Percentiles rank a stretch among this genome's conserved stretches.
Evolutionary conservation across 2,888 invertebrate genomes (phyloP).

Genomic region (Erebia palarica): DNA sequence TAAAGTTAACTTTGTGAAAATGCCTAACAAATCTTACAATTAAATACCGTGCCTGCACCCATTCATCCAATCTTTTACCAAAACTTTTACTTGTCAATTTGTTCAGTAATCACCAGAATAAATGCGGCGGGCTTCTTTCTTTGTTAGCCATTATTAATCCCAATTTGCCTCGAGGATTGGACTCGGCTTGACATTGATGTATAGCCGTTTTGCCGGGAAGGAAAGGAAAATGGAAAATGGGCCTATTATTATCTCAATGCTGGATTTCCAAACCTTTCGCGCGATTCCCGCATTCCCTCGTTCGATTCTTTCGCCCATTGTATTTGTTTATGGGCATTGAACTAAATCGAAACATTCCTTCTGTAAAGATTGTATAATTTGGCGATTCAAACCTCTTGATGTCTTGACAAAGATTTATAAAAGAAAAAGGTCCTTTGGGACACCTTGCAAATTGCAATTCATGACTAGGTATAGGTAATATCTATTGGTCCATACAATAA

Average conservation of each 20-base stretch:
- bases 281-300: conserved; percentile 11
- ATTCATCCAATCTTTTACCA: conserved; percentile 42
- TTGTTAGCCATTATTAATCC: conserved; percentile 70
- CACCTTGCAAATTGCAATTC: too few relatives aligned
- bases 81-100: conserved; percentile 55
- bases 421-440: too few relatives aligned
- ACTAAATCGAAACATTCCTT: neutral
- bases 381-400: neutral
- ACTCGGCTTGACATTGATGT: conserved; percentile 60
- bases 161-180: conserved; percentile 57
- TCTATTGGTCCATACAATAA: too few relatives aligned
- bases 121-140: conserved; percentile 56
- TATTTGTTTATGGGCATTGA: neutral
- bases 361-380: neutral
- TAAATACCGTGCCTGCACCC: conserved; percentile 2
- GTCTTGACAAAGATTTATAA: too few relatives aligned
- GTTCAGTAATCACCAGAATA: conserved; percentile 66
- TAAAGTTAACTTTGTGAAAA: neutral
- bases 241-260: conserved; percentile 32
- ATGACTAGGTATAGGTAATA: too few relatives aligned
- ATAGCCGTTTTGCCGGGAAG: conserved; percentile 49
- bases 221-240: conserved; percentile 31
- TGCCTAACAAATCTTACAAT: neutral
- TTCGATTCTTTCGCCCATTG: neutral
- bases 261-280: conserved; percentile 21